Percentiles rank a stretch among this genome's conserved stretches.
Conservation (phyloP, 2,888 invertebrate species). For the Dryadula phaetusa region DNA sequence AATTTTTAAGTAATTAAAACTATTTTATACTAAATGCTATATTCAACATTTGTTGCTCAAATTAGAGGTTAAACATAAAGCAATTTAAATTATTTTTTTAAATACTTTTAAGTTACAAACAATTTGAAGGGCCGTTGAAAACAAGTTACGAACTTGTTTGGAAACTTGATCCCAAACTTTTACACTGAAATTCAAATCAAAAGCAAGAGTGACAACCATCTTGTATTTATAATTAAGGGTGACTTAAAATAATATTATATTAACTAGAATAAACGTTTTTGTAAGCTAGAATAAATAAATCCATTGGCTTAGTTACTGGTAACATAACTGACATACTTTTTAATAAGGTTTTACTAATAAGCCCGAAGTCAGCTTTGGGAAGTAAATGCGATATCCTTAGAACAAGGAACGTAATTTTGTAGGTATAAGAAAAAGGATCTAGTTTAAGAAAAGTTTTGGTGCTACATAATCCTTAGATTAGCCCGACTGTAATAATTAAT, state of each 20-base stretch:
- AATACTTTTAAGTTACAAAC: slow-evolving; percentile 29
- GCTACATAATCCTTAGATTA: not conserved
- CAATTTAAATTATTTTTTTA: slow-evolving; percentile 28
- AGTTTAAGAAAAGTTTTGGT: not conserved
- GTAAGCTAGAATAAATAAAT: not conserved
- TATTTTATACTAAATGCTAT: not conserved
- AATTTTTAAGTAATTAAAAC: too few relatives aligned
- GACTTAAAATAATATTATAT: slow-evolving; percentile 4
- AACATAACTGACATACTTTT: not conserved
- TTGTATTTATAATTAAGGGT: slow-evolving; percentile 13
- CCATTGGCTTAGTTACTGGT: not conserved
- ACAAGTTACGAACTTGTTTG: slow-evolving; percentile 34
- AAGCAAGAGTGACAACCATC: slow-evolving; percentile 10
- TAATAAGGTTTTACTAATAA: not conserved
- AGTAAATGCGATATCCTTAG: too few relatives aligned
- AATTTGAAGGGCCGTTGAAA: slow-evolving; percentile 22
- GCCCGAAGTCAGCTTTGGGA: not conserved
- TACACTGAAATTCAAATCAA: slow-evolving; percentile 26
- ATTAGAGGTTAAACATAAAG: not conserved
- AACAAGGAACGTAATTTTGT: too few relatives aligned
- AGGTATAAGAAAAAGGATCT: too few relatives aligned
- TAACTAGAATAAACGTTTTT: not conserved
- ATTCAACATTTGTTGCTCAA: not conserved
- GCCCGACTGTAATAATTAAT: not conserved
- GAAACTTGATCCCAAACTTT: slow-evolving; percentile 29